Conservation (phyloP, 2,113 vertebrate species). For the zebrafish (Danio rerio) region GRCz12tu NC_133182.1:65579001-65579500, state of each 20-base stretch:
- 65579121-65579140: neutral
- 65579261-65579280: neutral
- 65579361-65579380: too few relatives aligned
- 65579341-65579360: neutral
- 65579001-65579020: slow-evolving; percentile 22
- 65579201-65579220: neutral
- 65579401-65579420: too few relatives aligned
- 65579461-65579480: too few relatives aligned
- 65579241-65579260: neutral
- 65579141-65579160: slow-evolving; percentile 10
- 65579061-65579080: slow-evolving; percentile 25
- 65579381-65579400: too few relatives aligned
- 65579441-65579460: too few relatives aligned
- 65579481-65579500: too few relatives aligned
- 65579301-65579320: neutral
- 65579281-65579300: neutral
- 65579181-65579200: slow-evolving; percentile 7
- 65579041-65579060: slow-evolving; percentile 30
- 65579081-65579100: slow-evolving; percentile 17
- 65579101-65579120: slow-evolving; percentile 34
- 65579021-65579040: slow-evolving; percentile 42
- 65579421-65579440: too few relatives aligned
- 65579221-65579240: neutral
- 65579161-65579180: slow-evolving; percentile 1
- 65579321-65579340: neutral